A percentile compares a stretch with the other conserved stretches of the same genome.
phyloP scores from a whole-genome alignment of 2,797 vertebrate genomes.

The Danio jaintianensis region DNA sequence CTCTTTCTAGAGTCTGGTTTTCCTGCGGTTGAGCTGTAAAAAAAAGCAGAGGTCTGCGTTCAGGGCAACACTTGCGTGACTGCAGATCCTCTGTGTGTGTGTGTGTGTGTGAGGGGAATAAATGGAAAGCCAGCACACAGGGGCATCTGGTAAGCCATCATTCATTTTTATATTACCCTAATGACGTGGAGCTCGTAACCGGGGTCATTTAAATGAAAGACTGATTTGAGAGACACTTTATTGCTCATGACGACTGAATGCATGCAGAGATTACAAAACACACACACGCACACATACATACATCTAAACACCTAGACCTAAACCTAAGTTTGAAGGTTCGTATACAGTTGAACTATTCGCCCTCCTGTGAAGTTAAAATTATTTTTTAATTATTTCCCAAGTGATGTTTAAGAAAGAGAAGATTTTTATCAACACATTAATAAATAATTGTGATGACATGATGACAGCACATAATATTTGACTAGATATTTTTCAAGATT shows the following conservation, averaged over 20 bases:
- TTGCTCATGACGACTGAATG: constrained; percentile 1
- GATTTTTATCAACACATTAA: too few relatives aligned
- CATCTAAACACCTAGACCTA: too few relatives aligned
- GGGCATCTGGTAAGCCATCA: constrained; percentile 44
- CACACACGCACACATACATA: background rate
- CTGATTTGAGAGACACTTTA: background rate
- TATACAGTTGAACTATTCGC: too few relatives aligned
- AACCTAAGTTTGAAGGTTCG: too few relatives aligned
- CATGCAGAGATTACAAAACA: background rate
- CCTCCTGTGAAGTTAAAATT: too few relatives aligned
- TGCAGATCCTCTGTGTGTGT: constrained; percentile 60
- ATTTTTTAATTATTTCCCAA: too few relatives aligned
- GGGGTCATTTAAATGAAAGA: constrained; percentile 35
- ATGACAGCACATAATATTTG: too few relatives aligned
- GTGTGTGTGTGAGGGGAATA: background rate
- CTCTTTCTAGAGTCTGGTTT: constrained; percentile 76
- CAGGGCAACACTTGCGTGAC: constrained; percentile 81
- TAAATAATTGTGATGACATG: too few relatives aligned
- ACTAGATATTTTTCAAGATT: too few relatives aligned
- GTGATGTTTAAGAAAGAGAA: too few relatives aligned
- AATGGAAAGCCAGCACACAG: constrained; percentile 18
- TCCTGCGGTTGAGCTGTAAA: constrained; percentile 74
- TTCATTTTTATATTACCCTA: constrained; percentile 27
- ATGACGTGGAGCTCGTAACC: constrained; percentile 20
- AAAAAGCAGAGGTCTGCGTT: constrained; percentile 70